These are phyloP conservation scores for Premnoplex brunnescens DNA, from an alignment of 2,797 vertebrate species.

Conservation along the genomic window DNA sequence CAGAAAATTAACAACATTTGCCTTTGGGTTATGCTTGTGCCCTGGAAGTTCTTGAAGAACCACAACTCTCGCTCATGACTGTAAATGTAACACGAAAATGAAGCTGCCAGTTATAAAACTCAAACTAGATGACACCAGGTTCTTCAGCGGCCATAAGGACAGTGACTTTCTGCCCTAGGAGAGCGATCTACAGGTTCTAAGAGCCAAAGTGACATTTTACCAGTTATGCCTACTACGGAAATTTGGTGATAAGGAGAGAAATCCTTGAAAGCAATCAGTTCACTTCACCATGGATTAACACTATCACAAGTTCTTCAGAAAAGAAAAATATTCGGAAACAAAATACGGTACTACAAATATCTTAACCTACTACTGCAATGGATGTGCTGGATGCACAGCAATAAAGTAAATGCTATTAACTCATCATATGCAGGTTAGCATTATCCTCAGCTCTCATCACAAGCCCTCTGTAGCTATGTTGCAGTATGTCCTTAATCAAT, in stretches of 20 bases:
- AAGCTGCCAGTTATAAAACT: slow-evolving; percentile 46
- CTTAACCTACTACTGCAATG: not conserved
- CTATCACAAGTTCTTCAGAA: not conserved
- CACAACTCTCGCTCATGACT: slow-evolving; percentile 32
- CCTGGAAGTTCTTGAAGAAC: slow-evolving; percentile 55
- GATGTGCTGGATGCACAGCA: not conserved
- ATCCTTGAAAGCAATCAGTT: not conserved
- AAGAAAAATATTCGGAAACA: not conserved
- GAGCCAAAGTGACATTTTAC: not conserved
- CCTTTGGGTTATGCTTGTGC: slow-evolving; percentile 58
- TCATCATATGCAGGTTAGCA: slow-evolving; percentile 18
- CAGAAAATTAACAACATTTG: slow-evolving; percentile 63
- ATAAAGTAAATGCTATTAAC: slow-evolving; percentile 1
- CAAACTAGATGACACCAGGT: slow-evolving; percentile 13
- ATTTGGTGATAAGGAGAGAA: not conserved
- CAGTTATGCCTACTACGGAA: not conserved
- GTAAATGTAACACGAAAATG: slow-evolving; percentile 59
- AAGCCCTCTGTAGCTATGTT: slow-evolving; percentile 18
- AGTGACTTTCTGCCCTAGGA: slow-evolving; percentile 16
- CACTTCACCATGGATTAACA: not conserved
- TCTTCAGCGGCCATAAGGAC: slow-evolving; percentile 27
- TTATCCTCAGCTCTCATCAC: not conserved
- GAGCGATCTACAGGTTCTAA: not conserved
- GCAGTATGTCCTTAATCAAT: slow-evolving; percentile 55
- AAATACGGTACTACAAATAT: not conserved